These are phyloP conservation scores for Mylabris phalerata DNA, from an alignment of 1,140 invertebrate genomes.

Conservation along the genomic window DNA sequence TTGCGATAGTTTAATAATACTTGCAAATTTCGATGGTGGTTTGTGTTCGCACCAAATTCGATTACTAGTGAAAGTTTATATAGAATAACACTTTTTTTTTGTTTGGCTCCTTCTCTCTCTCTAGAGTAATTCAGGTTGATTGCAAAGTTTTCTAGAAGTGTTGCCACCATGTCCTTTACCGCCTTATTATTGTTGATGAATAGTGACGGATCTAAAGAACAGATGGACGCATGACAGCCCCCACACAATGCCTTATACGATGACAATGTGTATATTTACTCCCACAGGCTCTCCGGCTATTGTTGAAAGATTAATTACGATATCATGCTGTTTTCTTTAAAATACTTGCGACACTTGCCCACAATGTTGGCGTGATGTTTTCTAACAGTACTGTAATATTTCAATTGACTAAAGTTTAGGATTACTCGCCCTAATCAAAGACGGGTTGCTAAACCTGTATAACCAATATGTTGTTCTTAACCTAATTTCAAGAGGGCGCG, in stretches of 20 bases:
- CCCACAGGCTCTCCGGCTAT: background rate
- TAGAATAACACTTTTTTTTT: background rate
- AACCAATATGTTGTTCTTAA: too few relatives aligned
- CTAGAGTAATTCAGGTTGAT: conserved; percentile 8
- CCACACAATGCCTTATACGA: conserved; percentile 5
- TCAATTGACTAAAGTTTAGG: too few relatives aligned
- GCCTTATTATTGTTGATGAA: conserved; percentile 12
- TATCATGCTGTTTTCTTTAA: background rate
- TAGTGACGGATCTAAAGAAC: conserved; percentile 10
- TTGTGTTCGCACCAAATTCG: too few relatives aligned
- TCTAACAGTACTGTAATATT: too few relatives aligned
- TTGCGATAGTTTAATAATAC: conserved; percentile 10
- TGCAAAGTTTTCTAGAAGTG: conserved; percentile 10
- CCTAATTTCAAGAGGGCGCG: too few relatives aligned
- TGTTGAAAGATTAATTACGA: conserved; percentile 11
- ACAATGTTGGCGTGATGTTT: too few relatives aligned
- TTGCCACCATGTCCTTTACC: background rate
- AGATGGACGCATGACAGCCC: conserved; percentile 16
- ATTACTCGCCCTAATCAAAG: too few relatives aligned
- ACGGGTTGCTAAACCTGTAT: too few relatives aligned
- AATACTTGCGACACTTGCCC: too few relatives aligned
- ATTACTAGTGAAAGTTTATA: too few relatives aligned
- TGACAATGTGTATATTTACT: conserved; percentile 15
- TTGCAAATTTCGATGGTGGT: too few relatives aligned
- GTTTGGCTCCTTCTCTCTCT: background rate